Conservation (phyloP, 2,888 invertebrate genomes). For the Phengaris alcon region DNA sequence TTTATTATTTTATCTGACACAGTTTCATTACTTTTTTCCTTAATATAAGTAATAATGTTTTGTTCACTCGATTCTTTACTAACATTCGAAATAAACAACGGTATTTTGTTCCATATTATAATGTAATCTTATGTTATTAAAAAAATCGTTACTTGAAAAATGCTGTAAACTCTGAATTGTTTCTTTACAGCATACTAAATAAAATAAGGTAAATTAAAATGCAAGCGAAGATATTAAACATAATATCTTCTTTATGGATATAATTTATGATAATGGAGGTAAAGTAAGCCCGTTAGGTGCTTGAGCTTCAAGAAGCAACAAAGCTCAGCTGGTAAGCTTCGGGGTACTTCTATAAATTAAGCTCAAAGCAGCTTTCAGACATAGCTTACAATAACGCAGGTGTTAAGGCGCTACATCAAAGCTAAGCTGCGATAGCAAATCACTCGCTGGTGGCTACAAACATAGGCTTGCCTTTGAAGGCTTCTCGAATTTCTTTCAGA, state of each 20-base stretch:
- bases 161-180: not conserved
- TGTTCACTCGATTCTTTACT: too few species aligned
- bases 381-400: constrained; percentile 25
- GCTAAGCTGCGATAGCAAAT: constrained; percentile 21
- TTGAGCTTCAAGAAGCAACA: constrained; percentile 4
- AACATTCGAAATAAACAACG: too few species aligned
- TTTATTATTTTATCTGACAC: too few species aligned
- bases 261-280: not conserved
- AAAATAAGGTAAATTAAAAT: constrained; percentile 30
- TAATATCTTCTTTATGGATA: constrained; percentile 53
- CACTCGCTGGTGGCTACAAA: not conserved
- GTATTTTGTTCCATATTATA: too few species aligned
- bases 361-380: constrained; percentile 25
- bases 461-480: constrained; percentile 9
- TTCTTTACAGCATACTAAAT: constrained; percentile 26
- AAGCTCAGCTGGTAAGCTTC: constrained; percentile 19
- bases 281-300: constrained; percentile 1
- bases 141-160: too few species aligned
- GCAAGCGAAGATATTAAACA: not conserved
- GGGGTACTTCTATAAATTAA: constrained; percentile 24
- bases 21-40: too few species aligned
- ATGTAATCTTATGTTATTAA: too few species aligned
- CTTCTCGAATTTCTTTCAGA: not conserved
- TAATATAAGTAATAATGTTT: too few species aligned
- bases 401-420: constrained; percentile 26